Evolutionary conservation across 2,797 vertebrate genomes (phyloP).

Genomic region (Cirrhinus molitorella): DNA sequence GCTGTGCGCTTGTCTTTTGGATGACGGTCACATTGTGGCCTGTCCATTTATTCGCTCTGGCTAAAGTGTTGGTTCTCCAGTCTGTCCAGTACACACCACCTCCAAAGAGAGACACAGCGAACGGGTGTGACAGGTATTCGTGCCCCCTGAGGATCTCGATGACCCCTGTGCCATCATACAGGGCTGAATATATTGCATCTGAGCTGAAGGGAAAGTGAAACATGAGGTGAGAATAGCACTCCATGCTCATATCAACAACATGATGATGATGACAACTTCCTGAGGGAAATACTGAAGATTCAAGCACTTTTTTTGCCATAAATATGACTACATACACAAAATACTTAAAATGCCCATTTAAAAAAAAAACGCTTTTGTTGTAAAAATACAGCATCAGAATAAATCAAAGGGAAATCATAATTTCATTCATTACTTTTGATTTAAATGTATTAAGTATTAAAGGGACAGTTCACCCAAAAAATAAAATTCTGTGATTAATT

Average conservation of each 20-base stretch:
- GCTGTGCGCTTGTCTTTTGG: slow-evolving; percentile 99
- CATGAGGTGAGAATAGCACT: slow-evolving; percentile 30
- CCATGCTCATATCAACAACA: slow-evolving; percentile 4
- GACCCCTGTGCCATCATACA: slow-evolving; percentile 92
- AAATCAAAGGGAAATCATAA: not conserved
- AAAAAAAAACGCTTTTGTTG: not conserved
- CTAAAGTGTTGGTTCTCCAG: slow-evolving; percentile 96
- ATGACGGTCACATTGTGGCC: slow-evolving; percentile 97
- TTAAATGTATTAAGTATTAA: not conserved
- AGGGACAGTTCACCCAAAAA: no score
- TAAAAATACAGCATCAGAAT: not conserved
- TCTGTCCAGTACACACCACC: slow-evolving; percentile 98
- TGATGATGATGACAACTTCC: slow-evolving; percentile 31
- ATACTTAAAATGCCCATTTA: not conserved
- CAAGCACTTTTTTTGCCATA: not conserved
- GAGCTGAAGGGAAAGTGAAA: slow-evolving; percentile 78
- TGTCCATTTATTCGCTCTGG: slow-evolving; percentile 98
- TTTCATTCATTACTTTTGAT: not conserved
- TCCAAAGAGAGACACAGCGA: slow-evolving; percentile 95
- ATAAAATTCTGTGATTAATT: no score
- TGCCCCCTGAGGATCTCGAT: slow-evolving; percentile 96
- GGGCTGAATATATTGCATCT: slow-evolving; percentile 97
- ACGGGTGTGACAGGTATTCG: slow-evolving; percentile 97
- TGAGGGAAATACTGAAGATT: not conserved
- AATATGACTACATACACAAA: not conserved